phyloP scores from a whole-genome alignment of 1,140 invertebrate genomes.

The Sycobia sp. region DNA sequence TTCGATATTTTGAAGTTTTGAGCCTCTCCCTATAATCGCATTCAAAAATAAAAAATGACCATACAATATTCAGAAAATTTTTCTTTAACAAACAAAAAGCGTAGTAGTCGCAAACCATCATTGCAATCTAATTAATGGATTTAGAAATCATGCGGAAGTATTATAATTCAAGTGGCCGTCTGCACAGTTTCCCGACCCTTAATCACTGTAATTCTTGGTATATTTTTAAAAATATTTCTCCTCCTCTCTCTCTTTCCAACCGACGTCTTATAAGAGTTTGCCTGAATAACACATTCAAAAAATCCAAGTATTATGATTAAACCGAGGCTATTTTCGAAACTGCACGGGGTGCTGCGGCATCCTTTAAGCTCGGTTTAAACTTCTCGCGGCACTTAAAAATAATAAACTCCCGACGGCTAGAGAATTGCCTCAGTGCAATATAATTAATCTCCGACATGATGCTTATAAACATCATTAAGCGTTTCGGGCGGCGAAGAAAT shows the following conservation, averaged over 20 bases:
- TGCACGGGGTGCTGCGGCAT: too few relatives aligned
- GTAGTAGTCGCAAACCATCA: conserved; percentile 33
- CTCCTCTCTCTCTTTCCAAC: too few relatives aligned
- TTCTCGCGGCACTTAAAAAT: too few relatives aligned
- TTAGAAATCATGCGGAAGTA: conserved; percentile 20
- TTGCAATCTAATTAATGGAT: conserved; percentile 40
- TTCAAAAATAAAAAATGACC: too few relatives aligned
- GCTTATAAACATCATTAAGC: conserved; percentile 17
- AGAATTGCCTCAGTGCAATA: conserved; percentile 17
- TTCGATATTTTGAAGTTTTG: too few relatives aligned
- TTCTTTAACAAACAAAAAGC: conserved; percentile 21
- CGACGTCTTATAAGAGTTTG: too few relatives aligned
- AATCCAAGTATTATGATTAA: too few relatives aligned
- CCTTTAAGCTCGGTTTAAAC: too few relatives aligned
- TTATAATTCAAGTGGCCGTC: conserved; percentile 11
- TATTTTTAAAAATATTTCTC: conserved; percentile 22
- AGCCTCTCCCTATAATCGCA: too few relatives aligned
- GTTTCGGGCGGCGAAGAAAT: conserved; percentile 7
- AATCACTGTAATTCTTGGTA: conserved; percentile 13
- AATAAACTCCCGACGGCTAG: conserved; percentile 26
- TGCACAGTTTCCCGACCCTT: conserved; percentile 6
- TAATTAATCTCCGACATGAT: conserved; percentile 31
- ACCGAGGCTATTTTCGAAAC: too few relatives aligned
- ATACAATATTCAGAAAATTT: too few relatives aligned
- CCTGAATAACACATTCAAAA: too few relatives aligned